Evolutionary conservation across 1,140 invertebrate genomes (phyloP).

Genomic region (Cherax destructor): DNA sequence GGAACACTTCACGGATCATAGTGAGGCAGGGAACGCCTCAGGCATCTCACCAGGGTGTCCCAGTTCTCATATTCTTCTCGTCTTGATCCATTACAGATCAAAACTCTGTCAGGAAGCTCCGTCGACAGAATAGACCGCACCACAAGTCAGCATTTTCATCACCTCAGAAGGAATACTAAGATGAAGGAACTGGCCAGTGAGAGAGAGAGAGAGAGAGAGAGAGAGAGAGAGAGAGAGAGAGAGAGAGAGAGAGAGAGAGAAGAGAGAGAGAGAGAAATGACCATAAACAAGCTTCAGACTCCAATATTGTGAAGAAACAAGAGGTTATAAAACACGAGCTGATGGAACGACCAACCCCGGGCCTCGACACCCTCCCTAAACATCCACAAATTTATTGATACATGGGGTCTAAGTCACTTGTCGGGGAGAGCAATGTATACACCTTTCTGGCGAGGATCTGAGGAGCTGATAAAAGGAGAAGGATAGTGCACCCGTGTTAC

Average conservation of each 20-base stretch:
- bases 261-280: background rate
- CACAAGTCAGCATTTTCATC: background rate
- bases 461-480: constrained; percentile 8
- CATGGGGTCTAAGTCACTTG: background rate
- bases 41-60: too few relatives aligned
- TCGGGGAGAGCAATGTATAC: background rate
- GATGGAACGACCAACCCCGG: background rate
- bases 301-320: constrained; percentile 1
- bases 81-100: background rate
- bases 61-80: background rate
- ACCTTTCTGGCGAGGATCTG: background rate
- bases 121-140: background rate
- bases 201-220: background rate
- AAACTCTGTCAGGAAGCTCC: background rate
- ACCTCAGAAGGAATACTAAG: background rate
- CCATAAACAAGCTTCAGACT: background rate
- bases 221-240: too few relatives aligned
- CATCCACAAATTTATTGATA: background rate
- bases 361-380: background rate
- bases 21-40: too few relatives aligned
- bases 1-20: background rate
- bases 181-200: background rate
- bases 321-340: background rate
- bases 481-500: background rate
- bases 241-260: background rate